Base-by-base conservation (phyloP, 2,113 vertebrate genomes). In the Copsychus sechellarum region DNA sequence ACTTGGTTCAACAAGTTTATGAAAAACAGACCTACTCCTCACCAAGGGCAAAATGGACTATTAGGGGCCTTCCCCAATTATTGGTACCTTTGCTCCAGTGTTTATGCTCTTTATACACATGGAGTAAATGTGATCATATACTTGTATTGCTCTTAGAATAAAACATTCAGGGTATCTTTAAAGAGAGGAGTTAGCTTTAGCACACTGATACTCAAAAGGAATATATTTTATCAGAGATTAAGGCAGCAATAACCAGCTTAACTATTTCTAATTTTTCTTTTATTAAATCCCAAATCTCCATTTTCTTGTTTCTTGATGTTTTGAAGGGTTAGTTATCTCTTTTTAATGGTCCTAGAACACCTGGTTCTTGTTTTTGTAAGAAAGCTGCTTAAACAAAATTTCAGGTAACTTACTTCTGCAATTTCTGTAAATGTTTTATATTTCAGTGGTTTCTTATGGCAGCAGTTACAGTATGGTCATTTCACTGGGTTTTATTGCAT, bases 21-120 rank as follows among this genome's bases (percentile, higher is more conserved):
- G 34, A 28, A 69, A 53, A 69, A 31, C 33, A 58, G 3, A 5
- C 8, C 6, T 79, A 45, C 20, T 84, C 21, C 65, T 7, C 5
- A 1, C 1, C 28, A 45, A 36, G 9, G 7, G 23, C 24, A 45
- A 62, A 81, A 51, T 1, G 2, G 5, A 14, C 9, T 51, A 4
- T 5, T 2, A 8, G 48, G 21, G 9, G 40, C 28, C 22, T 48
- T 31, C 8, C 16, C 3, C 1, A 3, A 0, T 7, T 54, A 5
- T 69, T 69, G 40, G 4, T 22, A 33, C 8, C 6, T 57, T 77
- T 65, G 6, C 11, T 87, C 26, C 16, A 11, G 25, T 43, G 25
- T 38, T 43, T 58, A 20, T 22, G 4, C 9, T 33, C 12, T 17
- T 61, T 40, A 42, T 5, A 14, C 19, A 26, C 28, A 61, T 1